These are phyloP conservation scores for Drosophila elegans DNA, from an alignment of 1,140 invertebrate species.

Conservation along the genomic window DNA sequence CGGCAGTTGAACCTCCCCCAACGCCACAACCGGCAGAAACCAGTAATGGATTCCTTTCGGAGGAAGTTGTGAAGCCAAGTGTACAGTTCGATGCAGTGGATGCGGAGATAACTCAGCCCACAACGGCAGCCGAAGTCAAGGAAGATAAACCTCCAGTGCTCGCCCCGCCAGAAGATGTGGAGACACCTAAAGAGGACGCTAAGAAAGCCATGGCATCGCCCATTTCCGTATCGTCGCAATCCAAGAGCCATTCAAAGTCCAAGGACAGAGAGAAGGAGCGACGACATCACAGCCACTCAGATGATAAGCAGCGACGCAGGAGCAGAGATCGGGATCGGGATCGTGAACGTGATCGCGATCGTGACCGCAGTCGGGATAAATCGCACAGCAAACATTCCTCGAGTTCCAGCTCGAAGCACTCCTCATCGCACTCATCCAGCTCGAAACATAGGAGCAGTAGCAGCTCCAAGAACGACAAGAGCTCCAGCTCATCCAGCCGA, in stretches of 20 bases:
- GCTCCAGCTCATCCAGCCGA: constrained; percentile 56
- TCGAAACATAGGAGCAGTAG: constrained; percentile 63
- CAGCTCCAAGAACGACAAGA: constrained; percentile 61
- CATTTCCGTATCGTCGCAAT: constrained; percentile 53
- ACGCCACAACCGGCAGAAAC: not conserved
- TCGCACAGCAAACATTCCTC: constrained; percentile 62
- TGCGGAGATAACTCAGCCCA: not conserved
- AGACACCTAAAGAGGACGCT: constrained; percentile 21
- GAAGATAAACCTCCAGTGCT: not conserved
- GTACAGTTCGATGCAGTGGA: not conserved
- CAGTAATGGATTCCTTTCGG: not conserved
- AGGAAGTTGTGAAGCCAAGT: not conserved
- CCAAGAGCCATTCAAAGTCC: constrained; percentile 60
- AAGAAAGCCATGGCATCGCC: constrained; percentile 44
- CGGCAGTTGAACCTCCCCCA: not conserved
- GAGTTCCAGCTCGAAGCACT: constrained; percentile 65
- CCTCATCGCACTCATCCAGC: constrained; percentile 66
- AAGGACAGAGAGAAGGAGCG: constrained; percentile 55
- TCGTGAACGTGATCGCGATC: constrained; percentile 46
- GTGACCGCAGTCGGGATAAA: constrained; percentile 49
- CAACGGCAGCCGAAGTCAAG: not conserved
- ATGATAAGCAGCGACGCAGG: constrained; percentile 53
- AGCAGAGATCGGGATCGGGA: constrained; percentile 46
- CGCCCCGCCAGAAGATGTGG: not conserved
- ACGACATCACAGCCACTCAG: constrained; percentile 49